Percentiles rank a stretch among this genome's conserved stretches.
Evolutionary conservation across 35 echinoderm and acorn worm genomes (phyloP).

Genomic region (Acanthaster planci): DNA sequence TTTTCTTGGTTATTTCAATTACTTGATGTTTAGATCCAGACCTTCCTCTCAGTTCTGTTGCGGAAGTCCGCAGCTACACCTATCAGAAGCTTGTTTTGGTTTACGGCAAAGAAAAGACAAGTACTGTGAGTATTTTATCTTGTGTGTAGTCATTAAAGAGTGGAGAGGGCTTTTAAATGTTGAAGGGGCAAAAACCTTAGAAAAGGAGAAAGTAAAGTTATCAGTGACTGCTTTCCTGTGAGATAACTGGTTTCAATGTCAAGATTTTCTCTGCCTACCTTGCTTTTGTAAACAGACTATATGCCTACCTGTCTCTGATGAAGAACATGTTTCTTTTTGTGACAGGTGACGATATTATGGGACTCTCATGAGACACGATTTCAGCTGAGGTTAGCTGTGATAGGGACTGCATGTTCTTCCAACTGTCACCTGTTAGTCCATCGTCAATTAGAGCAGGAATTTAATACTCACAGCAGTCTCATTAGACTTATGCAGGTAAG

Average conservation of each 20-base stretch:
- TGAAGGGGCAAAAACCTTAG: too few relatives aligned
- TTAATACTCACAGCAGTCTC: constrained; percentile 71
- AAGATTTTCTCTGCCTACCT: too few relatives aligned
- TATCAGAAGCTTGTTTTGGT: constrained; percentile 78
- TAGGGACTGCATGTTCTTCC: constrained; percentile 57
- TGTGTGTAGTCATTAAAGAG: too few relatives aligned
- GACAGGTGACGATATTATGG: constrained; percentile 73
- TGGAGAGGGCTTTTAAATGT: too few relatives aligned
- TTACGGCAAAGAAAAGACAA: constrained; percentile 84
- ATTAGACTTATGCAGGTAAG: constrained; percentile 66
- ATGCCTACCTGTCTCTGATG: too few relatives aligned
- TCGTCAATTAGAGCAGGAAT: constrained; percentile 65
- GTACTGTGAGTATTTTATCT: constrained; percentile 40
- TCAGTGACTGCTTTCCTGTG: too few relatives aligned
- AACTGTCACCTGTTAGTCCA: constrained; percentile 76
- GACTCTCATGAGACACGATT: constrained; percentile 47
- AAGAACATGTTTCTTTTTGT: too few relatives aligned
- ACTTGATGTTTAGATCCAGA: constrained; percentile 31
- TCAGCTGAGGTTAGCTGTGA: constrained; percentile 47
- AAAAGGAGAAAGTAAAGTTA: too few relatives aligned
- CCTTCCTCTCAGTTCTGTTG: constrained; percentile 47
- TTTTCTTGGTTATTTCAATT: neutral
- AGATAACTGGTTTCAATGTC: too few relatives aligned
- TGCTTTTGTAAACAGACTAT: too few relatives aligned
- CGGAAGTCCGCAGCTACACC: constrained; percentile 78